These are phyloP conservation scores for Eretmocerus hayati DNA, from an alignment of 2,888 invertebrate genomes.

Conservation along the genomic window DNA sequence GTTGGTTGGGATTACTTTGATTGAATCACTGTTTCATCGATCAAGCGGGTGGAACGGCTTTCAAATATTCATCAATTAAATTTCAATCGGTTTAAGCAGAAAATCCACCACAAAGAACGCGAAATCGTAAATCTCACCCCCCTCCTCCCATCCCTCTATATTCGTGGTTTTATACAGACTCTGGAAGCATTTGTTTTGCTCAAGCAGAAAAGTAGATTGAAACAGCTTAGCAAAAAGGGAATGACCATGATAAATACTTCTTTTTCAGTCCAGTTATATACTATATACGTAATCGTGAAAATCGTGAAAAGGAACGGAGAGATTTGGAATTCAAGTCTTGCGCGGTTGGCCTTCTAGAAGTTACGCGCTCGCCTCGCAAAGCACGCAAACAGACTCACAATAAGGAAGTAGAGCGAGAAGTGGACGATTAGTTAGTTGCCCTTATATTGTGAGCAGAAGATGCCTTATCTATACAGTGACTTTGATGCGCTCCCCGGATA, in stretches of 20 bases:
- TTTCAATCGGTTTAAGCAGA: no score
- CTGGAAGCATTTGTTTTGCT: no score
- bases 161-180: no score
- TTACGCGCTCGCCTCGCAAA: not conserved
- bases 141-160: no score
- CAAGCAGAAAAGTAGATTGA: not conserved
- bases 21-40: no score
- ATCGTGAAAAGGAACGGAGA: slow-evolving; percentile 1
- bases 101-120: no score
- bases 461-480: no score
- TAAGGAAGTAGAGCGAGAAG: not conserved
- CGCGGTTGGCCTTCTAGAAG: not conserved
- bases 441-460: not conserved
- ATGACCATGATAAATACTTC: slow-evolving; percentile 13
- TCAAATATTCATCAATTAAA: no score
- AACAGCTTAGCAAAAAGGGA: not conserved
- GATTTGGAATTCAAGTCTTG: not conserved
- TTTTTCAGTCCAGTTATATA: not conserved
- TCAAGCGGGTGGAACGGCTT: no score
- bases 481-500: no score
- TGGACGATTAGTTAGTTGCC: not conserved
- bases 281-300: slow-evolving; percentile 1
- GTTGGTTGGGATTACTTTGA: no score
- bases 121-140: no score
- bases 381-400: not conserved